These are phyloP conservation scores for Theretra japonica DNA, from an alignment of 2,888 invertebrate species.

Conservation along the genomic window DNA sequence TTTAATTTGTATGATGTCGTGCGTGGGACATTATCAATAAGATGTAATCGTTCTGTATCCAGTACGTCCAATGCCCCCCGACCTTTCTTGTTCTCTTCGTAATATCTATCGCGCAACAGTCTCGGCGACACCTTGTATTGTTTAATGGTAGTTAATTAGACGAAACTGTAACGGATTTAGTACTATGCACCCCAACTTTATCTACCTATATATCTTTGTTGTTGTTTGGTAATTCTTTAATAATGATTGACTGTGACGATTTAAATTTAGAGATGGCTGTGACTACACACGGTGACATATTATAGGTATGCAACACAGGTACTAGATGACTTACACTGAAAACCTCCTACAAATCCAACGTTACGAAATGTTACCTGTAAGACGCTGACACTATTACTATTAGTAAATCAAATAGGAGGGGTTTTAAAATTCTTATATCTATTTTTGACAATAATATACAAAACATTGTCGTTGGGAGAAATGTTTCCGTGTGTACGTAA, in stretches of 20 bases:
- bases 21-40: constrained; percentile 39
- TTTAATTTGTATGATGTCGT: constrained; percentile 66
- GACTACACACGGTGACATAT: constrained; percentile 35
- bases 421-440: neutral
- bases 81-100: constrained; percentile 38
- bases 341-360: neutral
- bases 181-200: constrained; percentile 15
- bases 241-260: constrained; percentile 45
- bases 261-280: constrained; percentile 52
- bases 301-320: neutral
- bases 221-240: constrained; percentile 36
- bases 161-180: constrained; percentile 28
- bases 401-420: neutral
- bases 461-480: neutral
- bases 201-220: neutral
- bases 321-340: neutral
- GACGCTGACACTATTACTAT: neutral
- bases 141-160: constrained; percentile 45
- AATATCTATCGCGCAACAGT: constrained; percentile 54
- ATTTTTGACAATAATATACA: constrained; percentile 20
- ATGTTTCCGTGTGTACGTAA: constrained; percentile 28
- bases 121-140: constrained; percentile 56
- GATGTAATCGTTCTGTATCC: constrained; percentile 43
- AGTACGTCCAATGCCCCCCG: constrained; percentile 39
- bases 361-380: neutral